A percentile compares a stretch with the other conserved stretches of the same genome.
phyloP scores from a whole-genome alignment of 1,140 invertebrate genomes.

The Eupeodes corollae region DNA sequence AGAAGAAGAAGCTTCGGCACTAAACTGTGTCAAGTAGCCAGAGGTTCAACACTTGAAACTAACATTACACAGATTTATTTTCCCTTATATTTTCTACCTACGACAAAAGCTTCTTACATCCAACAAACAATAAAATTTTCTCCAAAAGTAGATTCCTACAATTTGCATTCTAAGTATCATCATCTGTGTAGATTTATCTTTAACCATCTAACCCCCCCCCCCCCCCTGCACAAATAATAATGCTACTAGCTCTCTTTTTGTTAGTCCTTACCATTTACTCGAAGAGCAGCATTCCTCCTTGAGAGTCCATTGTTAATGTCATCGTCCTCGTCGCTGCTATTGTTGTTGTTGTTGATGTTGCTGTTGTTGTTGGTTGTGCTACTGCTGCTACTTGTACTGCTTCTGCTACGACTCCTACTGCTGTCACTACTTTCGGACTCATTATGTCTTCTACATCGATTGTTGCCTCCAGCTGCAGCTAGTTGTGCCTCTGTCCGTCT shows the following conservation, averaged over 20 bases:
- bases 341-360: not conserved
- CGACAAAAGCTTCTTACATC: too few relatives aligned
- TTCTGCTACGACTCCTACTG: not conserved
- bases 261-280: conserved; percentile 16
- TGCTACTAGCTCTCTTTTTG: too few relatives aligned
- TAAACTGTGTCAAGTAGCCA: too few relatives aligned
- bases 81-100: too few relatives aligned
- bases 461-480: conserved; percentile 16
- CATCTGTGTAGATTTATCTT: too few relatives aligned
- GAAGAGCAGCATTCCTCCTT: conserved; percentile 3
- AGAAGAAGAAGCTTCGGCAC: too few relatives aligned
- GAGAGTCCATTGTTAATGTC: not conserved
- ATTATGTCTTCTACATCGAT: conserved; percentile 1
- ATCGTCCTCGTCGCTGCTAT: not conserved
- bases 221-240: not conserved
- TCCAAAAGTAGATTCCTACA: too few relatives aligned
- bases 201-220: too few relatives aligned
- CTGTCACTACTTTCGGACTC: not conserved
- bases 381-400: conserved; percentile 11
- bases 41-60: too few relatives aligned
- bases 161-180: too few relatives aligned
- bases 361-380: conserved; percentile 1
- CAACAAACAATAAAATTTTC: too few relatives aligned
- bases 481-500: conserved; percentile 9
- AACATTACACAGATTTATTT: too few relatives aligned